Evolutionary conservation across 2,113 vertebrate genomes (phyloP).

Genomic region (Motacilla alba): DNA sequence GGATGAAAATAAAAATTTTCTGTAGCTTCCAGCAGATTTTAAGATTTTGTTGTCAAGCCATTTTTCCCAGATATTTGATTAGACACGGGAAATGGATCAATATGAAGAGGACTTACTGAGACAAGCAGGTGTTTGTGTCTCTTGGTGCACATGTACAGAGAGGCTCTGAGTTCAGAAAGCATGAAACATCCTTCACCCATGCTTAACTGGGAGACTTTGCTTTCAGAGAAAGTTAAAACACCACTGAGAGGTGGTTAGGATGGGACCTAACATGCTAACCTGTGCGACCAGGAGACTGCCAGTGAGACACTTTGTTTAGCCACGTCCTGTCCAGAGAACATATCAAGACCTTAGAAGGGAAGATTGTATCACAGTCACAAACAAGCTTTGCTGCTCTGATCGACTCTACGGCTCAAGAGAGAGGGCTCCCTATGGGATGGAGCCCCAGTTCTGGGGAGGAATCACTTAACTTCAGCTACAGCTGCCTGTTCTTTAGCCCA

Average conservation of each 20-base stretch:
- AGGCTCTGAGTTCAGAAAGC: not conserved
- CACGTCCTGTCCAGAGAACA: not conserved
- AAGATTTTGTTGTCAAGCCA: not conserved
- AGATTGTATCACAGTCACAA: not conserved
- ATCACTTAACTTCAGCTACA: not conserved
- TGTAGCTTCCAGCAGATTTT: not conserved
- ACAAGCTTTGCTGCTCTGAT: not conserved
- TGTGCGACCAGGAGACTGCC: not conserved
- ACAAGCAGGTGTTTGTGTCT: not conserved
- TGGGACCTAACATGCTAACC: not conserved
- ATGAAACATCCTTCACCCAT: not conserved
- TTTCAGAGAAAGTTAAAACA: not conserved
- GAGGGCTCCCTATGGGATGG: not conserved
- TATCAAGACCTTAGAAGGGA: not conserved
- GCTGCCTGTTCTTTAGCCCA: not conserved
- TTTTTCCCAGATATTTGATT: not conserved
- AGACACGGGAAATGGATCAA: fast-evolving
- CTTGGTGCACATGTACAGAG: not conserved
- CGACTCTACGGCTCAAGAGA: not conserved
- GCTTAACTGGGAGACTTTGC: not conserved
- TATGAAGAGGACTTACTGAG: not conserved
- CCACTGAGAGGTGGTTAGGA: too few species aligned
- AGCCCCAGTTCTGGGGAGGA: not conserved
- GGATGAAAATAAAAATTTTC: not conserved
- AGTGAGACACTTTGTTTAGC: not conserved